Evolutionary conservation across 2,888 invertebrate genomes (phyloP).

Genomic region (Meiosimyza platycephala): DNA sequence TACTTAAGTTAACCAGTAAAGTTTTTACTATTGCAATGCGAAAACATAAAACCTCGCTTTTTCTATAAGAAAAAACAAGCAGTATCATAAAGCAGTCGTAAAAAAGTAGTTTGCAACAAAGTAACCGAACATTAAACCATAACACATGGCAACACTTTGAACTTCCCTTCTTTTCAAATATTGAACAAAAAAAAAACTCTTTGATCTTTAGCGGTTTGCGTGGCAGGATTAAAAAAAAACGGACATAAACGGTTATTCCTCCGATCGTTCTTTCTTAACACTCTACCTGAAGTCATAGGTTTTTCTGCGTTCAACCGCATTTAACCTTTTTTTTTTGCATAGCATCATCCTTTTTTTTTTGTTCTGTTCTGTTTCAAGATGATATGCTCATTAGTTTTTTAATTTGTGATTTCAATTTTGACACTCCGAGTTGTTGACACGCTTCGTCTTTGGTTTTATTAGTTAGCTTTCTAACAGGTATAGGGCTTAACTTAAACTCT

Average conservation of each 20-base stretch:
- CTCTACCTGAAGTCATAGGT: too few species aligned
- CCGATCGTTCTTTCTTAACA: too few species aligned
- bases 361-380: too few species aligned
- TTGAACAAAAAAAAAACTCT: not conserved
- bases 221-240: not conserved
- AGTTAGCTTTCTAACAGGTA: not conserved
- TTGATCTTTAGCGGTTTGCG: constrained; percentile 17
- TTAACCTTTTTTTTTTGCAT: too few species aligned
- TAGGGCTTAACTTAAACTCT: not conserved
- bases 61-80: too few species aligned
- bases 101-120: not conserved
- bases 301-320: too few species aligned
- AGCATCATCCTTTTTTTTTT: too few species aligned
- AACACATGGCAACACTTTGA: constrained; percentile 14
- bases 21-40: too few species aligned
- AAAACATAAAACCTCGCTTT: too few species aligned
- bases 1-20: too few species aligned
- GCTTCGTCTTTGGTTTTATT: not conserved
- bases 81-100: too few species aligned
- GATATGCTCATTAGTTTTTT: not conserved
- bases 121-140: not conserved
- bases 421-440: constrained; percentile 7
- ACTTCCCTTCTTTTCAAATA: not conserved
- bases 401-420: constrained; percentile 8
- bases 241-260: too few species aligned